A percentile compares a stretch with the other conserved stretches of the same genome.
Conservation (phyloP, 2,113 vertebrate species). For the Pluvialis apricaria region DNA sequence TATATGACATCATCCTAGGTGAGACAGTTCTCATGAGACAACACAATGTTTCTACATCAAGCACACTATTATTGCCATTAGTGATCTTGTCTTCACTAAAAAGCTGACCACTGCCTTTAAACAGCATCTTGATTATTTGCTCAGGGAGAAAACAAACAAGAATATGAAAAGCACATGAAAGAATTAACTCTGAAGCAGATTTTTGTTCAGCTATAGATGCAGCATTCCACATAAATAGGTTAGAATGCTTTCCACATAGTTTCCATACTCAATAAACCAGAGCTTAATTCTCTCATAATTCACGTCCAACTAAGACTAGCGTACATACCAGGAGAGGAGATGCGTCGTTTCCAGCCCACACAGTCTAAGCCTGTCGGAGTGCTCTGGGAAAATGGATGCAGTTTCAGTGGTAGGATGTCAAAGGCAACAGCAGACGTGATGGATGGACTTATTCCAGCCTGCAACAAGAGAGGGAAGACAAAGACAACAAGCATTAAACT, state of each 20-base stretch:
- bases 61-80: background rate
- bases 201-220: background rate
- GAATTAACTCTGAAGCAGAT: background rate
- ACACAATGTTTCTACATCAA: background rate
- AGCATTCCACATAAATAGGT: background rate
- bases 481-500: background rate
- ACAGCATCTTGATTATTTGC: background rate
- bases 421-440: constrained; percentile 55
- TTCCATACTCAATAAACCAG: background rate
- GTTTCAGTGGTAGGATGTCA: constrained; percentile 65
- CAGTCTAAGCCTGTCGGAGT: constrained; percentile 81
- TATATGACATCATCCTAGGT: background rate
- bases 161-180: background rate
- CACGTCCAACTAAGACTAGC: background rate
- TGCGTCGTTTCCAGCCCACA: constrained; percentile 67
- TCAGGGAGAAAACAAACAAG: background rate
- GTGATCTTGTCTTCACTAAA: background rate
- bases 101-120: background rate
- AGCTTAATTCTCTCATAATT: background rate
- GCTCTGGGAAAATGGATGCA: constrained; percentile 82
- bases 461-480: background rate
- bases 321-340: constrained; percentile 71
- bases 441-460: constrained; percentile 64
- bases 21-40: background rate
- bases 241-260: background rate